These are phyloP conservation scores for Caenorhabditis wallacei DNA, from an alignment of 2,888 invertebrate species.

Conservation along the genomic window DNA sequence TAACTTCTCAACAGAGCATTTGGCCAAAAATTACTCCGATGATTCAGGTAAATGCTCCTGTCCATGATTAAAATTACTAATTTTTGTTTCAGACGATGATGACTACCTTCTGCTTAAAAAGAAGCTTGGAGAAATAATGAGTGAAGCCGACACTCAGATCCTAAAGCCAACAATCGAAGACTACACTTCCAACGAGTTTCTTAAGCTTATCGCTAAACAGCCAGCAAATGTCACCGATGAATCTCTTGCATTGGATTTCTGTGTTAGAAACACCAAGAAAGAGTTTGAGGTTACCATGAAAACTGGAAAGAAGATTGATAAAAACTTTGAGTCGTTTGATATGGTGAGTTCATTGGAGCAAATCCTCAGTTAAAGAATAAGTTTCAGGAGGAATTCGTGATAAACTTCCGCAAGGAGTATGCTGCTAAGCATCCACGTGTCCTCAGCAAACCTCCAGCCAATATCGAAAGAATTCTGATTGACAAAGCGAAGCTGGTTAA, in stretches of 20 bases:
- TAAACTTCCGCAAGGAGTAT: conserved; percentile 21
- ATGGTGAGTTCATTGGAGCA: background rate
- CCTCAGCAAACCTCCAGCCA: background rate
- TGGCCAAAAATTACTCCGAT: background rate
- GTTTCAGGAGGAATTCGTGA: conserved; percentile 44
- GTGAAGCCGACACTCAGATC: background rate
- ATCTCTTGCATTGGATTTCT: conserved; percentile 9
- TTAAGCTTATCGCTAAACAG: conserved; percentile 1
- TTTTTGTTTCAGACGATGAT: background rate
- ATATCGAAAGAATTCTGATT: conserved; percentile 22
- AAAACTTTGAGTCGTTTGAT: conserved; percentile 1
- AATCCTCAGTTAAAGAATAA: background rate
- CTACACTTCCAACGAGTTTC: conserved; percentile 19
- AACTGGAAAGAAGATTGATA: conserved; percentile 1
- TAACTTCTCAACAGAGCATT: too few relatives aligned
- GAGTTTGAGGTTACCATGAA: background rate
- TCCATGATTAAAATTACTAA: too few relatives aligned
- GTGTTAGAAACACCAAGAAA: background rate
- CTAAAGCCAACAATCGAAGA: conserved; percentile 2
- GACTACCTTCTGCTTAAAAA: too few relatives aligned
- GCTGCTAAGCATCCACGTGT: background rate
- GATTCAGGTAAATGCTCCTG: background rate
- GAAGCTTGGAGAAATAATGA: background rate
- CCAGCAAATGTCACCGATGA: conserved; percentile 14
- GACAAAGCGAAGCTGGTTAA: conserved; percentile 8